phyloP scores from a whole-genome alignment of 2,797 vertebrate species.

The Benthosema pterotum region DNA sequence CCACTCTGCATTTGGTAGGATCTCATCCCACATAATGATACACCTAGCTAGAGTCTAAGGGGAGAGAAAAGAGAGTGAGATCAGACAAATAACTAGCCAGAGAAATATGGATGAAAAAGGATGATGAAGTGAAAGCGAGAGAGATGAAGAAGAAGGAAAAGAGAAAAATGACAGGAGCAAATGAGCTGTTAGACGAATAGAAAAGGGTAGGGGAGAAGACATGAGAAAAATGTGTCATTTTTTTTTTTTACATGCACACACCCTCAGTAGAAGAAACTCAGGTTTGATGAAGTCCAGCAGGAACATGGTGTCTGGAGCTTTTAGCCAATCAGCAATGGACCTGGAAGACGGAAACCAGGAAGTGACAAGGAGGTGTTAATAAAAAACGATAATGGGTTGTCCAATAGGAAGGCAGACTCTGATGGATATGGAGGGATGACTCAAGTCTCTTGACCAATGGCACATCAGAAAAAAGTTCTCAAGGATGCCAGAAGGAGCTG shows the following conservation, averaged over 20 bases:
- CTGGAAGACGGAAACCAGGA: slow-evolving; percentile 69
- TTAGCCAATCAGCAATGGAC: slow-evolving; percentile 97
- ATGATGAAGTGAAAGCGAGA: background rate
- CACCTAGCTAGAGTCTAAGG: slow-evolving; percentile 92
- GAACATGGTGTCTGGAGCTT: slow-evolving; percentile 97
- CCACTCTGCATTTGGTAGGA: slow-evolving; percentile 94
- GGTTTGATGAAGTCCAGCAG: slow-evolving; percentile 98
- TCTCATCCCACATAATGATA: slow-evolving; percentile 98
- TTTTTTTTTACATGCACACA: slow-evolving; percentile 57
- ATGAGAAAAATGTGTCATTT: background rate
- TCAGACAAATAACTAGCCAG: background rate
- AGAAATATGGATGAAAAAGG: background rate
- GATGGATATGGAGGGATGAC: slow-evolving; percentile 24
- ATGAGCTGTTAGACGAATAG: background rate
- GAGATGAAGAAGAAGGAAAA: slow-evolving; percentile 23
- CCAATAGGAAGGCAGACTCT: slow-evolving; percentile 25
- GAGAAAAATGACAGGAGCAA: background rate
- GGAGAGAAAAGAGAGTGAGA: slow-evolving; percentile 8
- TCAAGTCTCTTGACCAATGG: slow-evolving; percentile 56
- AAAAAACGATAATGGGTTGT: slow-evolving; percentile 39
- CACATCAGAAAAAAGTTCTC: slow-evolving; percentile 2
- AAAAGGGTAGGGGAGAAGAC: background rate
- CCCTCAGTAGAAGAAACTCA: slow-evolving; percentile 96
- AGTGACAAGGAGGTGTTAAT: slow-evolving; percentile 66
- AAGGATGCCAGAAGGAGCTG: slow-evolving; percentile 17